Evolutionary conservation across 2,888 invertebrate genomes (phyloP).

Genomic region (Hololepta plana): DNA sequence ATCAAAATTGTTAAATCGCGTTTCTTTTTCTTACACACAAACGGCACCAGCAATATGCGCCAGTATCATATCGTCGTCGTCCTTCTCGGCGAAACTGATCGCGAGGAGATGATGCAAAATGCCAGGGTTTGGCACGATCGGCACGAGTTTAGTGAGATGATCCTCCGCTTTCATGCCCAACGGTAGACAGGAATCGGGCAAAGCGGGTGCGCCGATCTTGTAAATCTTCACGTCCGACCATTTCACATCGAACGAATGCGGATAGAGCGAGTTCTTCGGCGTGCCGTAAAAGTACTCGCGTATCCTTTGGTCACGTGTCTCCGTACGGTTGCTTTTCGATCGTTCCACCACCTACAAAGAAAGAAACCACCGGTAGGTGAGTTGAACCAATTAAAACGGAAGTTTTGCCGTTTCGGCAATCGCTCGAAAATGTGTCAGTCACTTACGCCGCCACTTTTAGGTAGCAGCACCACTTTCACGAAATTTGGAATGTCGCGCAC

Average conservation of each 20-base stretch:
- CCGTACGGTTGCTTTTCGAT: constrained; percentile 48
- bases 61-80: constrained; percentile 70
- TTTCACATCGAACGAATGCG: constrained; percentile 88
- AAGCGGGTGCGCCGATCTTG: constrained; percentile 83
- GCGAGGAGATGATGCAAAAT: constrained; percentile 79
- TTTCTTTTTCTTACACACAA: constrained; percentile 53
- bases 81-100: constrained; percentile 67
- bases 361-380: constrained; percentile 1
- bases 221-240: constrained; percentile 78
- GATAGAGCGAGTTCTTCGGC: constrained; percentile 50
- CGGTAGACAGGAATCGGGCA: constrained; percentile 93
- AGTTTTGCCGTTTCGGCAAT: too few species aligned
- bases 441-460: constrained; percentile 91
- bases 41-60: constrained; percentile 83
- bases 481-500: constrained; percentile 84
- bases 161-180: constrained; percentile 89
- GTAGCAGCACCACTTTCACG: constrained; percentile 80
- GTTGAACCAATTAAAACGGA: too few species aligned
- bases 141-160: constrained; percentile 75
- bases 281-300: constrained; percentile 94
- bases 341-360: constrained; percentile 63
- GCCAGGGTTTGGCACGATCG: constrained; percentile 54
- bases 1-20: too few species aligned
- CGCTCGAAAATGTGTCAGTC: too few species aligned
- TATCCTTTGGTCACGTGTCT: constrained; percentile 62